Base-by-base conservation (phyloP, 2,797 vertebrate genomes). In the Schizopygopsis malacanthus region DNA sequence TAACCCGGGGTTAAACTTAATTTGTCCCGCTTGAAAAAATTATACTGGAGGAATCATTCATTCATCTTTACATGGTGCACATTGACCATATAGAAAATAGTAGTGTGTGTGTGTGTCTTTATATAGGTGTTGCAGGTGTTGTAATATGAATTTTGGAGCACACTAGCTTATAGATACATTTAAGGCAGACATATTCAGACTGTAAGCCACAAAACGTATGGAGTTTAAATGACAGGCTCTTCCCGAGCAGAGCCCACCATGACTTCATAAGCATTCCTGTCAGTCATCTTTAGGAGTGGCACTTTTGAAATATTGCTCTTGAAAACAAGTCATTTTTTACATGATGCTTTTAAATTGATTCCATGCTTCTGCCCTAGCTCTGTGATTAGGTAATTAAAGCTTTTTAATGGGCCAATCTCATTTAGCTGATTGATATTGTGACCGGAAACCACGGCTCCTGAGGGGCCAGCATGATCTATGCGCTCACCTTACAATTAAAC, bases 401-500 rank as follows among this genome's bases (percentile, higher is more conserved):
- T 82, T 88, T 93, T 93, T 93, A 93, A 94, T 93, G 90, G 92
- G 86, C 93, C 94, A 93, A 92, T 93, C 92, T 94, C 90, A 92
- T 93, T 92, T 88, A 87, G 89, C 92, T 93, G 94, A 95, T 94
- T 93, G 93, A 94, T 93, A 93, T 93, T 94, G 92, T 89, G 90
- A 88, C 56, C 52, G 11, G 83, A 86, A 87, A 75, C 81, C 50
- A 43, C 2, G 11, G 15, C 75, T 88, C 73, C 63, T 59, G 61
- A 76, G 78, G 78, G 87, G 22, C 63, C 47, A 28, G 56, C 37
- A 52, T 75, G 76, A 41, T 37, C 81, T 59, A 63, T 83, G 71
- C 16, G 22, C 50, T 22, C 28, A 79, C 43, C 81, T 85, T 81
- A 84, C 37, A 82, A 89, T 89, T 86, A 83, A 87, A 86, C 75